Percentiles rank a stretch among this genome's conserved stretches.
Evolutionary conservation across 2,113 vertebrate species (phyloP).

Genomic region (Cisticola juncidis): DNA sequence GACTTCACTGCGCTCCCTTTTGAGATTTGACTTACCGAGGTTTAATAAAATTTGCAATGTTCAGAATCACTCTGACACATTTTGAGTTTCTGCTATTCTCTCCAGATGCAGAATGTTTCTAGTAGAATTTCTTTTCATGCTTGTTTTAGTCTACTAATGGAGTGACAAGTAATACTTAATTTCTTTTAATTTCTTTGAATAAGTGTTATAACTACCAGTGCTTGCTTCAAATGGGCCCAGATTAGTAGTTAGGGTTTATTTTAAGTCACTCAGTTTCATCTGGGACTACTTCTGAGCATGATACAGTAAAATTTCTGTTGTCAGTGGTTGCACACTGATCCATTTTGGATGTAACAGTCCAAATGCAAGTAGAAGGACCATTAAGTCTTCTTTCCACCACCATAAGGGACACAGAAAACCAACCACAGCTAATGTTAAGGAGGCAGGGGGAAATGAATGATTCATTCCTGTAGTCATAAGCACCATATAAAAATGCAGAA

Average conservation of each 20-base stretch:
- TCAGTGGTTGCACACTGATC: background rate
- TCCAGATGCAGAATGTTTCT: background rate
- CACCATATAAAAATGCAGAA: background rate
- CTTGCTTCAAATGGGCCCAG: background rate
- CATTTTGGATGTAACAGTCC: background rate
- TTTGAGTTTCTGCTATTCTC: background rate
- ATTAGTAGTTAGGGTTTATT: slow-evolving; percentile 16
- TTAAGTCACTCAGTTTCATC: background rate
- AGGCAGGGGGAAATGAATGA: background rate
- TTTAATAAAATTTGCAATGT: background rate
- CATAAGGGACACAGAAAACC: background rate
- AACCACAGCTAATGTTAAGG: background rate
- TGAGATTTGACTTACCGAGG: background rate
- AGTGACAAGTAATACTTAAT: background rate
- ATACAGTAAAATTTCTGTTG: background rate
- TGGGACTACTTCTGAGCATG: background rate
- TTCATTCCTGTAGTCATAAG: background rate
- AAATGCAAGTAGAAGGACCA: background rate
- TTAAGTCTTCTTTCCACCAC: background rate
- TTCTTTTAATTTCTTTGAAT: slow-evolving; percentile 32
- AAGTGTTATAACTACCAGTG: background rate
- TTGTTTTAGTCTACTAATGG: background rate
- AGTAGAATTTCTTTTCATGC: background rate
- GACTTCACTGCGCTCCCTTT: background rate
- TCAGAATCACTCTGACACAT: background rate